These are phyloP conservation scores for Scalopus aquaticus DNA, from an alignment of 2,113 vertebrate species.

Conservation along the genomic window DNA sequence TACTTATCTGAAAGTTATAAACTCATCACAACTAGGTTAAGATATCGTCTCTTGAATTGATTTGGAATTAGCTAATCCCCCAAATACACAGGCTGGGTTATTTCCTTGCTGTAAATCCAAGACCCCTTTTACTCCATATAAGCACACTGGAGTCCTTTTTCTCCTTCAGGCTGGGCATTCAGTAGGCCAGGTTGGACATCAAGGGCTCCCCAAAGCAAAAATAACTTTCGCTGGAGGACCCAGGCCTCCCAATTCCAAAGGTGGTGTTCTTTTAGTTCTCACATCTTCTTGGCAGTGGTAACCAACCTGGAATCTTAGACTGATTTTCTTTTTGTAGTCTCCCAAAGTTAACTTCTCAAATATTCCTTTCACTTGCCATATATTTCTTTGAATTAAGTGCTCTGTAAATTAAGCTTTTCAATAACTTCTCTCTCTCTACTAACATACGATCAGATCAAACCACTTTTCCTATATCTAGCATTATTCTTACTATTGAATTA, in stretches of 20 bases:
- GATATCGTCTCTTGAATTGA: not conserved
- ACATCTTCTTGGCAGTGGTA: not conserved
- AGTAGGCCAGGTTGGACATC: too few species aligned
- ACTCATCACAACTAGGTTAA: not conserved
- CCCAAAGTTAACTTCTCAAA: not conserved
- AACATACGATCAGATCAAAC: conserved; percentile 6
- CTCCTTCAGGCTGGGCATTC: not conserved
- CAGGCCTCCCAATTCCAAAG: not conserved
- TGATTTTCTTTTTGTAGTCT: not conserved
- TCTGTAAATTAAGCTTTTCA: conserved; percentile 51
- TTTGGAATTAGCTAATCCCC: not conserved
- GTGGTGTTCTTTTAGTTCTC: not conserved
- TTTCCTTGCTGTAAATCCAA: not conserved
- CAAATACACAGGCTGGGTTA: not conserved
- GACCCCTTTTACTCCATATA: not conserved
- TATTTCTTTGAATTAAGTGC: conserved; percentile 1
- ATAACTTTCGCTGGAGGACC: not conserved
- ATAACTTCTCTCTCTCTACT: conserved; percentile 40
- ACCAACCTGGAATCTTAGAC: not conserved
- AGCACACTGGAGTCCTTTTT: not conserved
- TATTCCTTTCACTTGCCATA: conserved; percentile 39
- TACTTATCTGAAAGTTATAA: not conserved
- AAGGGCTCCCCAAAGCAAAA: not conserved
- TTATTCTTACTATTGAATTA: conserved; percentile 42
- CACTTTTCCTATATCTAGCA: not conserved